phyloP scores from a whole-genome alignment of 2,113 vertebrate species.

The Malurus alboscapulatus region DNA sequence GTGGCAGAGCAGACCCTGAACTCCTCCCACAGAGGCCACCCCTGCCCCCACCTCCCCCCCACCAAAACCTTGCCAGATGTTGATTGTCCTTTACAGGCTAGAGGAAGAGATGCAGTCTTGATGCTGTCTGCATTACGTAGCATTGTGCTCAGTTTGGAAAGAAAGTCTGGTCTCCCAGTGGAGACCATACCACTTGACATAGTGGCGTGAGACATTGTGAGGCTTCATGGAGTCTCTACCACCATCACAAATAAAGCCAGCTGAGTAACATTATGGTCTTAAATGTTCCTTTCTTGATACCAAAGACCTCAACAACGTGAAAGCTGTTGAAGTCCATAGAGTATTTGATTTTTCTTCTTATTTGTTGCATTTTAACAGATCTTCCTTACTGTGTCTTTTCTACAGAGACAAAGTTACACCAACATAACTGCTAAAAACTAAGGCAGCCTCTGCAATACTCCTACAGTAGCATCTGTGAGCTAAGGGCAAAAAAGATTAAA shows the following conservation, averaged over 20 bases:
- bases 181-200: background rate
- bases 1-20: background rate
- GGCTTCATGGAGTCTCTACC: background rate
- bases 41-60: background rate
- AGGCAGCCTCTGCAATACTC: constrained; percentile 61
- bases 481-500: constrained; percentile 49
- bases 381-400: constrained; percentile 31
- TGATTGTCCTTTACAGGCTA: background rate
- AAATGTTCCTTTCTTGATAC: background rate
- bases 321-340: background rate
- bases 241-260: background rate
- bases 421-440: constrained; percentile 65
- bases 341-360: constrained; percentile 12
- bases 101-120: background rate
- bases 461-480: constrained; percentile 64
- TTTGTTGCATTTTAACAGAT: constrained; percentile 15
- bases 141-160: background rate
- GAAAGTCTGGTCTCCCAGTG: background rate
- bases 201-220: background rate
- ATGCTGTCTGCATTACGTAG: background rate
- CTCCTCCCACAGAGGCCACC: background rate
- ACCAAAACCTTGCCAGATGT: background rate
- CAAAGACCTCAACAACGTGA: background rate
- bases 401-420: constrained; percentile 52
- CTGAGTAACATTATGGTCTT: background rate